Evolutionary conservation across 2,797 vertebrate species (phyloP), one percentile per base, ranked within the genome.

Genomic region (Crypturellus tataupa): DNA sequence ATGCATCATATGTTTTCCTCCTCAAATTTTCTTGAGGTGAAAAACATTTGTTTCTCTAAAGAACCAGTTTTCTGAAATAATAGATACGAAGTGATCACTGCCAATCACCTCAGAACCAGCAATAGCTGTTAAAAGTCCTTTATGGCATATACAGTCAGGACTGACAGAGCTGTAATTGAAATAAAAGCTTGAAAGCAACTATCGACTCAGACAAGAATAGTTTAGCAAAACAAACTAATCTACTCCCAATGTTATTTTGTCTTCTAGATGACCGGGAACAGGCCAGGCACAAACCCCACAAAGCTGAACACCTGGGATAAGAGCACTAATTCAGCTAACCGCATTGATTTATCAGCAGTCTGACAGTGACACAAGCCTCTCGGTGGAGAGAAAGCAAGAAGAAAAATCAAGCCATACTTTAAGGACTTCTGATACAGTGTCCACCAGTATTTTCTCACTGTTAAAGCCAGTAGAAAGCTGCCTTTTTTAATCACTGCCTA

Each of bases 301-400:
- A 99, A 98, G 96, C 98, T 99, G 97, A 98, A 99, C 97, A 99
- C 98, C 9, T 99, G 99, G 99, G 99, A 99, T 95, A 99, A 98
- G 97, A 99, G 99, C 97, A 99, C 97, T 97, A 99, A 99, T 93
- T 99, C 99, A 9, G 98, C 98, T 40, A 99, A 99, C 97, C 98
- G 98, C 16, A 97, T 99, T 39, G 99, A 99, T 97, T 98, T 99
- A 76, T 99, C 99, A 1, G 98, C 99, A 0, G 98, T 99, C 82
- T 99, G 99, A 98, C 95, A 82, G 21, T 1, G 11, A 7, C 0
- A 29, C n/a, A 80, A 14, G 31, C 76, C 81, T 44, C 93, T 55
- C 35, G 1, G 13, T 31, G 90, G 21, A 56, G 29, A 17, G 31
- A 56, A 56, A 56, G 31, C 10, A 31, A 18, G 8, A 23, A 49